These are phyloP conservation scores for Tarsius wallacei DNA, from an alignment of 2,797 vertebrate species.

Conservation along the genomic window DNA sequence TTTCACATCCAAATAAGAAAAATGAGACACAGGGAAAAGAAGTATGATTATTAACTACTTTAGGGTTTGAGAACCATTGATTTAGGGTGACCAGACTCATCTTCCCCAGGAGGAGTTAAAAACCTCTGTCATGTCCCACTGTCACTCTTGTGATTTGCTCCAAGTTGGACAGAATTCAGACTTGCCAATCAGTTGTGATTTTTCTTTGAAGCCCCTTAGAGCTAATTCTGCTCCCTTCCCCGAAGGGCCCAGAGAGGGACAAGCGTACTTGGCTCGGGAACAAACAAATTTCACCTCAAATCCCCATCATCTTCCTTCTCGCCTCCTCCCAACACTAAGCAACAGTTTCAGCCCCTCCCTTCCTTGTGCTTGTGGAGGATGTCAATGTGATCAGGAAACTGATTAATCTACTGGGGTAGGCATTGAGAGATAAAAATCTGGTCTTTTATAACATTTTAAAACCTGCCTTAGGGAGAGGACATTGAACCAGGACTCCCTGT, in stretches of 20 bases:
- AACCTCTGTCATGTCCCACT: background rate
- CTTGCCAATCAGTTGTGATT: slow-evolving; percentile 29
- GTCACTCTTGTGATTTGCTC: background rate
- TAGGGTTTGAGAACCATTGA: background rate
- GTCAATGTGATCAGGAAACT: slow-evolving; percentile 72
- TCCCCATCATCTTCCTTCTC: background rate
- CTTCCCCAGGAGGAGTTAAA: slow-evolving; percentile 45
- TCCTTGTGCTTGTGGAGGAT: background rate
- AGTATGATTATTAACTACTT: background rate
- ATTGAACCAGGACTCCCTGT: slow-evolving; percentile 81
- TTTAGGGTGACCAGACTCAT: background rate
- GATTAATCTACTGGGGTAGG: slow-evolving; percentile 86
- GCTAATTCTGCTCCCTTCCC: slow-evolving; percentile 41
- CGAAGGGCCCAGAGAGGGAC: slow-evolving; percentile 22
- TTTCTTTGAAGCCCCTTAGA: slow-evolving; percentile 74
- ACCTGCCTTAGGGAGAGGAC: slow-evolving; percentile 85
- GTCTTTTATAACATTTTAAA: slow-evolving; percentile 89
- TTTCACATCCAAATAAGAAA: background rate
- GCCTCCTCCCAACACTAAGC: background rate
- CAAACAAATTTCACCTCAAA: slow-evolving; percentile 59
- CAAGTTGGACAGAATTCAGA: slow-evolving; percentile 39
- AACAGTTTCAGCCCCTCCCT: background rate
- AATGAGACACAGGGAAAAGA: background rate
- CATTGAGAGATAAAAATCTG: slow-evolving; percentile 87
- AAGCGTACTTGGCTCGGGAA: slow-evolving; percentile 66